Conservation (phyloP, 1,140 invertebrate species). For the Trialeurodes vaporariorum region DNA sequence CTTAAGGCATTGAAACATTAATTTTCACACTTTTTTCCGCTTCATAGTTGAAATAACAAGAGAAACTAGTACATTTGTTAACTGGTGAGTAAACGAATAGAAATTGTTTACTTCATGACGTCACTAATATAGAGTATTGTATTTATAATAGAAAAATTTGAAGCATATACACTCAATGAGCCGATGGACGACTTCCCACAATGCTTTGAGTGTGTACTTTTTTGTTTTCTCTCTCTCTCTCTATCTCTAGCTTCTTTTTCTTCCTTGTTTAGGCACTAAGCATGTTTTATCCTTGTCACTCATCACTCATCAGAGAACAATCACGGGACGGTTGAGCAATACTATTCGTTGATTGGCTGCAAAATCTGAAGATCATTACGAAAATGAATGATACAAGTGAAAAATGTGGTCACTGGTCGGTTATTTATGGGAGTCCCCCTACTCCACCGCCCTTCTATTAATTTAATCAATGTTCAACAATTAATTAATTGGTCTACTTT, state of each 20-base stretch:
- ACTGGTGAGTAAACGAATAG: background rate
- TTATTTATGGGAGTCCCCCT: too few species aligned
- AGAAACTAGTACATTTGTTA: background rate
- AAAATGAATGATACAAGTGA: too few species aligned
- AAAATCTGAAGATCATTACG: too few species aligned
- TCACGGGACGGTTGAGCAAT: too few species aligned
- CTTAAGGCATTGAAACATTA: too few species aligned
- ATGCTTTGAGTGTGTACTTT: background rate
- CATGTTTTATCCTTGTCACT: background rate
- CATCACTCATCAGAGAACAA: background rate
- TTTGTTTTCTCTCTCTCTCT: background rate
- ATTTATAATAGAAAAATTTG: background rate
- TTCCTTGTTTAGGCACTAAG: background rate
- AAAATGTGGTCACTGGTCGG: too few species aligned
- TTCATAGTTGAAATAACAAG: background rate
- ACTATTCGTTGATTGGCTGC: too few species aligned
- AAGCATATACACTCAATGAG: background rate
- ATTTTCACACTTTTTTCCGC: background rate
- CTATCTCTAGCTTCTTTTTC: too few species aligned
- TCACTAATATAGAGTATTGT: background rate
- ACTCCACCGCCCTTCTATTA: too few species aligned
- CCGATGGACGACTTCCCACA: background rate
- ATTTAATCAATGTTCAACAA: too few species aligned
- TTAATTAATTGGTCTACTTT: too few species aligned
- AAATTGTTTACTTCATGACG: background rate